Evolutionary conservation across 2,113 vertebrate species (phyloP), one percentile per base, ranked within the genome.

Genomic region (Siniperca chuatsi): DNA sequence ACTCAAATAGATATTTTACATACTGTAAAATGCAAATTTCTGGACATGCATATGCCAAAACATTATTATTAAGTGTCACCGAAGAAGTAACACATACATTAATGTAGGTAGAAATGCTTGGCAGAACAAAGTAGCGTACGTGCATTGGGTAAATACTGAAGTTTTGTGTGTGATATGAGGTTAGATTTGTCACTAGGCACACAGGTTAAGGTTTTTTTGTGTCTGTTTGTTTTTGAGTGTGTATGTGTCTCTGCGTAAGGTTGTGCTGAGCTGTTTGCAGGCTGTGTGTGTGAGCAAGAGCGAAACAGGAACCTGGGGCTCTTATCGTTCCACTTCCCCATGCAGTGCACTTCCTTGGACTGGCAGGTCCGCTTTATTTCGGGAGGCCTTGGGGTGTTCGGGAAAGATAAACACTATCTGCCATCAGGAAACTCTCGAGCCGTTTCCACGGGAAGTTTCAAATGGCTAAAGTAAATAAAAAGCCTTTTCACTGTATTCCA

Each of bases 341-440:
- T 84, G 69, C 96, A 96, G 87, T 33, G 81, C 79, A 93, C 93
- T 95, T 96, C 95, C 96, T 95, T 91, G 87, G 93, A 93, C 97
- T 96, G 97, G 96, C 97, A 96, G 95, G 95, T 94, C 94, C 95
- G 92, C 97, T 98, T 99, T 99, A 99, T 99, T 99, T 98, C 96
- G 96, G 97, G 97, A 98, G 97, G 97, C 96, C 96, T 97, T 96
- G 97, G 97, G 97, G 98, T 97, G 96, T 97, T 98, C 94, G 96
- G 96, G 96, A 97, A 99, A 99, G 98, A 99, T 98, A 99, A 99
- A 99, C 98, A 99, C 97, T 97, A 98, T 98, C 97, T 98, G 97
- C 97, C 97, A 98, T 97, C 98, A 98, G 98, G 98, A 99, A 98
- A 98, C 96, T 97, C 97, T 97, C 93, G 96, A 97, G 97, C 96